These are phyloP conservation scores for Picathartes gymnocephalus DNA, from an alignment of 2,113 vertebrate species.

Conservation along the genomic window DNA sequence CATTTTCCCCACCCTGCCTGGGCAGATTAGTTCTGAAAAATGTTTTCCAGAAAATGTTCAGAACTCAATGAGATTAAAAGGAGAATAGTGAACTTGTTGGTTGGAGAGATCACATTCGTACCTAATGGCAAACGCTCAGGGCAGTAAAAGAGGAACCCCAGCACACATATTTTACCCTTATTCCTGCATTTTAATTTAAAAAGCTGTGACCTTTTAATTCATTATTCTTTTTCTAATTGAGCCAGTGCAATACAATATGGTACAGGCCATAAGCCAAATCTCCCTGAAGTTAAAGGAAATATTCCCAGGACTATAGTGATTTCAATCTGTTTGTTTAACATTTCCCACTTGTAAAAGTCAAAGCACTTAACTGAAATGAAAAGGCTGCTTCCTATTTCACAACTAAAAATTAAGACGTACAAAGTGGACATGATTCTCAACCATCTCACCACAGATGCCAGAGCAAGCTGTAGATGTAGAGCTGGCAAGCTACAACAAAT, in stretches of 20 bases:
- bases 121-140: background rate
- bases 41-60: conserved; percentile 31
- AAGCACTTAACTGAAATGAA: background rate
- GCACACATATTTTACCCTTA: background rate
- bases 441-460: background rate
- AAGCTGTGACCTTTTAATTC: background rate
- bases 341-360: conserved; percentile 24
- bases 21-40: conserved; percentile 31
- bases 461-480: background rate
- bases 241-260: background rate
- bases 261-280: conserved; percentile 2
- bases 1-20: conserved; percentile 23
- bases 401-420: background rate
- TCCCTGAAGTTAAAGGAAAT: conserved; percentile 15
- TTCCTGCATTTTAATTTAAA: background rate
- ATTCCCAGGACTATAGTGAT: conserved; percentile 6
- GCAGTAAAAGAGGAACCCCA: background rate
- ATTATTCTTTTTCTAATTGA: conserved; percentile 1
- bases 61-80: conserved; percentile 44
- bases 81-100: conserved; percentile 17
- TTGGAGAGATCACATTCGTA: background rate
- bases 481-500: background rate
- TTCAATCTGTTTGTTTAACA: conserved; percentile 40
- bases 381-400: background rate
- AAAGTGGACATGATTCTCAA: background rate